These are phyloP conservation scores for Marisa cornuarietis DNA, from an alignment of 1,140 invertebrate genomes.

Conservation along the genomic window DNA sequence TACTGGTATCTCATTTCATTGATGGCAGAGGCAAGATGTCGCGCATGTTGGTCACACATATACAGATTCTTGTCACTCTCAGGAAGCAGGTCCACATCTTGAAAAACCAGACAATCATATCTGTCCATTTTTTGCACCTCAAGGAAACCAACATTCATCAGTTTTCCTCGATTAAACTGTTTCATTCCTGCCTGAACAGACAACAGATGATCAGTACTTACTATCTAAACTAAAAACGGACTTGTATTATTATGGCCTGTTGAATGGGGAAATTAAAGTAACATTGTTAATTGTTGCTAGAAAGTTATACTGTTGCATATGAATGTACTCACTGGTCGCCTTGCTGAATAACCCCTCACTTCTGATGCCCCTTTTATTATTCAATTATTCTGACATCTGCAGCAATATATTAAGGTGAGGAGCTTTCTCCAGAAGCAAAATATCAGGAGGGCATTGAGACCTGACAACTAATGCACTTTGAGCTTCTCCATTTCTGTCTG, in stretches of 20 bases:
- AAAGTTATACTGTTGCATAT: background rate
- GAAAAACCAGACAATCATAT: conserved; percentile 64
- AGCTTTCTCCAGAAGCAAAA: too few relatives aligned
- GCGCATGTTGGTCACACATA: conserved; percentile 57
- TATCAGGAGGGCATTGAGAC: too few relatives aligned
- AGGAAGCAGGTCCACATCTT: conserved; percentile 63
- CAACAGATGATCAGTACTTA: too few relatives aligned
- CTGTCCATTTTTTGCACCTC: conserved; percentile 54
- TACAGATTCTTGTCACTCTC: conserved; percentile 62
- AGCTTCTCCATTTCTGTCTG: too few relatives aligned
- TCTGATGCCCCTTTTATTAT: too few relatives aligned
- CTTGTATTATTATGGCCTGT: too few relatives aligned
- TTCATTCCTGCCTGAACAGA: conserved; percentile 47
- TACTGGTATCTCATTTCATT: conserved; percentile 64
- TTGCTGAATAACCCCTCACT: background rate
- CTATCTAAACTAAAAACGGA: too few relatives aligned
- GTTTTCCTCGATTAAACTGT: conserved; percentile 60
- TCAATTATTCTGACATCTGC: too few relatives aligned
- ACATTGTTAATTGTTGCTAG: too few relatives aligned
- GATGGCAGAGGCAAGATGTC: conserved; percentile 60
- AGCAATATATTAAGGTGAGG: too few relatives aligned
- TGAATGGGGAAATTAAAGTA: too few relatives aligned
- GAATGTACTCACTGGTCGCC: background rate
- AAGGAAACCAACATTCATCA: conserved; percentile 62
- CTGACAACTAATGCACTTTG: too few relatives aligned